Evolutionary conservation across 2,888 invertebrate species (phyloP).

Genomic region (Polydrusus pterygomalis): DNA sequence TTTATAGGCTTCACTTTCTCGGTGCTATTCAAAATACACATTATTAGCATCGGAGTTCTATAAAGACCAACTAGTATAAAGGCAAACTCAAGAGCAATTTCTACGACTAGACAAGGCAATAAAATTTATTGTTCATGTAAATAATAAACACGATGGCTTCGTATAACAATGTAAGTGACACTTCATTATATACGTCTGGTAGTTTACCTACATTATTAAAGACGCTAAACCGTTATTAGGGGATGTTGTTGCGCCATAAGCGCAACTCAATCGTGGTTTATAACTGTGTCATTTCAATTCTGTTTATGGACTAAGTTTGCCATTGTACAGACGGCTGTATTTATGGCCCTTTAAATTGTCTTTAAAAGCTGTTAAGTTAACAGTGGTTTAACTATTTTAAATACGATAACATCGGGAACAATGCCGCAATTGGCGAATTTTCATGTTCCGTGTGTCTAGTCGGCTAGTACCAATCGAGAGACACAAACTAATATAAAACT

Average conservation of each 20-base stretch:
- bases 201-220: slow-evolving; percentile 24
- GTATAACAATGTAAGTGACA: slow-evolving; percentile 10
- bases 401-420: too few relatives aligned
- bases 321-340: slow-evolving; percentile 7
- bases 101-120: slow-evolving; percentile 4
- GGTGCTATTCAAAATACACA: too few relatives aligned
- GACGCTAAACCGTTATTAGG: slow-evolving; percentile 11
- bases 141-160: not conserved
- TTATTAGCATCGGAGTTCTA: not conserved
- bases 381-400: too few relatives aligned
- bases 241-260: slow-evolving; percentile 18
- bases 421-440: too few relatives aligned
- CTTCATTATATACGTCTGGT: slow-evolving; percentile 11
- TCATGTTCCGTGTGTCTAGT: too few relatives aligned
- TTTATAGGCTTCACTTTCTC: too few relatives aligned
- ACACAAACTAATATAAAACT: too few relatives aligned
- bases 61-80: not conserved
- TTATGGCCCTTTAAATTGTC: slow-evolving; percentile 3
- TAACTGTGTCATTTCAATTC: slow-evolving; percentile 19
- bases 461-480: too few relatives aligned
- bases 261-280: slow-evolving; percentile 30
- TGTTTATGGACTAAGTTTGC: slow-evolving; percentile 16
- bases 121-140: slow-evolving; percentile 15
- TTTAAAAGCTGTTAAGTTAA: not conserved
- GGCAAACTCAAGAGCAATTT: not conserved